phyloP scores from a whole-genome alignment of 2,888 invertebrate species.

The Apamea epomidion region DNA sequence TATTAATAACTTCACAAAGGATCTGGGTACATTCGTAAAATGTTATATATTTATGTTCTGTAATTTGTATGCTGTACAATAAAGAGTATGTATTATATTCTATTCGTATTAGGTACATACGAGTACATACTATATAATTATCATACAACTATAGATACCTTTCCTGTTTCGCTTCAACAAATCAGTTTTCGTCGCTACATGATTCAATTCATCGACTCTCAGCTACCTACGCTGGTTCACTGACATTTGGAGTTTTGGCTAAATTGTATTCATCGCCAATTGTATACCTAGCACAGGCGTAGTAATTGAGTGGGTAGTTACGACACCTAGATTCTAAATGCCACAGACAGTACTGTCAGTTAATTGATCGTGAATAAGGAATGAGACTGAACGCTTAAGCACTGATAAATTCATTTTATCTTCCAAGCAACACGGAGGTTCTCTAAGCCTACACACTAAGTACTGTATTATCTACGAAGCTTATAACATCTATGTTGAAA shows the following conservation, averaged over 20 bases:
- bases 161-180: neutral
- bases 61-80: no score
- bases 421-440: neutral
- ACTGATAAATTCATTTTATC: conserved; percentile 31
- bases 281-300: neutral
- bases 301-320: neutral
- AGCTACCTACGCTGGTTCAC: neutral
- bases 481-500: conserved; percentile 13
- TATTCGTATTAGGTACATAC: no score
- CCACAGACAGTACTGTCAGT: neutral
- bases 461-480: conserved; percentile 24
- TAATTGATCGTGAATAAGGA: conserved; percentile 15
- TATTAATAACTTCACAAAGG: neutral
- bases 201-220: neutral
- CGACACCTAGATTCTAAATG: neutral
- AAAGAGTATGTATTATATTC: no score
- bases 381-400: conserved; percentile 6
- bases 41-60: no score
- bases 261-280: neutral
- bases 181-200: neutral
- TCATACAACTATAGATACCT: neutral
- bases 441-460: conserved; percentile 1
- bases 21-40: no score
- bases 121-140: neutral
- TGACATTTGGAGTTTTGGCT: conserved; percentile 9